Evolutionary conservation across 2,888 invertebrate genomes (phyloP).

Genomic region (Nesidiocoris tenuis): DNA sequence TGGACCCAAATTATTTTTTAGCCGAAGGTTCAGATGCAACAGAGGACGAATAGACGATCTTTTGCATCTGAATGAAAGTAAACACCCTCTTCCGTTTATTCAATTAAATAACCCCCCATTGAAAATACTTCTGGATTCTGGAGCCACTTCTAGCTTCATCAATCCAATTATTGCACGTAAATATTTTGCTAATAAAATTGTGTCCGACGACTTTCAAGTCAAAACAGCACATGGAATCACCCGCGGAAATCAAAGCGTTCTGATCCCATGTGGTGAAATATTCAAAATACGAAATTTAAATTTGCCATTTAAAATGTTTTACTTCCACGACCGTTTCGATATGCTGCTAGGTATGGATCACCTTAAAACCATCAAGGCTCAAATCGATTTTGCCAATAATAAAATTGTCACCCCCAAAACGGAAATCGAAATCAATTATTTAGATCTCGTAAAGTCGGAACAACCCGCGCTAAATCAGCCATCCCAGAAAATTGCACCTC

Average conservation of each 20-base stretch:
- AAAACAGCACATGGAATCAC: neutral
- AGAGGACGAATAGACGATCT: no score
- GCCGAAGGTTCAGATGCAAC: neutral
- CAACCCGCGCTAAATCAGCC: no score
- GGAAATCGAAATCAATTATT: neutral
- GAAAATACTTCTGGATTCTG: neutral
- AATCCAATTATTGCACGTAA: neutral
- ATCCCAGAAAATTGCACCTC: no score
- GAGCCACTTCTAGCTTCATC: neutral
- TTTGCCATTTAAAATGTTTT: neutral
- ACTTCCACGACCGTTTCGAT: neutral
- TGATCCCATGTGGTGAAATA: neutral
- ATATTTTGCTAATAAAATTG: neutral
- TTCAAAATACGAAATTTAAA: constrained; percentile 4
- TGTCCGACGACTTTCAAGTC: neutral
- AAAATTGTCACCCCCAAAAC: neutral
- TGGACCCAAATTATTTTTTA: neutral
- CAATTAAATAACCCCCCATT: no score
- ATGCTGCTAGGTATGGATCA: neutral
- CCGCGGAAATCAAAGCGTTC: neutral
- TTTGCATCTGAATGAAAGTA: no score
- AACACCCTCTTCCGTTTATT: no score
- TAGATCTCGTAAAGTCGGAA: neutral
- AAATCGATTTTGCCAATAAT: neutral
- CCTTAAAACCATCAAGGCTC: neutral